These are phyloP conservation scores for Phalacrocorax carbo DNA, from an alignment of 2,113 vertebrate genomes.

Conservation along the genomic window DNA sequence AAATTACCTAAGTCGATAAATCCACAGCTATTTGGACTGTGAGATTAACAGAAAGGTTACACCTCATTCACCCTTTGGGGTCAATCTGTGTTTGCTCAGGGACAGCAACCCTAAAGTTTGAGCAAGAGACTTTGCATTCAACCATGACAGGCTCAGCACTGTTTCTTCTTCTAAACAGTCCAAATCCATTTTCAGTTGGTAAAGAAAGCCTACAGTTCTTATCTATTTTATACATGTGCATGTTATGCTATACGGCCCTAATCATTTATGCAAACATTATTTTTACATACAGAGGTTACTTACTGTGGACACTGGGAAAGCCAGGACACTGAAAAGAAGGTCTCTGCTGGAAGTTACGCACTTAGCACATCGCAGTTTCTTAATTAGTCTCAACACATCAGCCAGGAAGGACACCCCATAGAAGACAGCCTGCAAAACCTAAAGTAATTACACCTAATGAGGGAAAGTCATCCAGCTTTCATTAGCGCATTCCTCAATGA, in stretches of 20 bases:
- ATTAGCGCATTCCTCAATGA: conserved; percentile 67
- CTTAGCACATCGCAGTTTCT: conserved; percentile 63
- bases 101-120: not conserved
- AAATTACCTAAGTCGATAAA: not conserved
- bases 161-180: not conserved
- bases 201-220: not conserved
- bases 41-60: not conserved
- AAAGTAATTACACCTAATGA: conserved; percentile 77
- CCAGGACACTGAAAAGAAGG: conserved; percentile 75
- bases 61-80: not conserved
- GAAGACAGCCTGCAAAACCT: conserved; percentile 81
- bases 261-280: not conserved
- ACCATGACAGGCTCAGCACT: not conserved
- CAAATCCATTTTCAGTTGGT: not conserved
- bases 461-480: conserved; percentile 69
- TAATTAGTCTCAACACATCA: conserved; percentile 72
- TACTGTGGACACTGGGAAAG: conserved; percentile 75
- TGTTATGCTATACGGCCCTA: not conserved
- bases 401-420: conserved; percentile 74
- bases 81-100: not conserved
- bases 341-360: conserved; percentile 72
- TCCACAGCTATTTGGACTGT: not conserved
- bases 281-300: conserved; percentile 52
- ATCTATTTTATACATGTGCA: not conserved
- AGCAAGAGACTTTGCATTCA: not conserved